Evolutionary conservation across 2,888 invertebrate genomes (phyloP), one percentile per base, ranked within the genome.

Genomic region (Vannuccia rotundouncinata): DNA sequence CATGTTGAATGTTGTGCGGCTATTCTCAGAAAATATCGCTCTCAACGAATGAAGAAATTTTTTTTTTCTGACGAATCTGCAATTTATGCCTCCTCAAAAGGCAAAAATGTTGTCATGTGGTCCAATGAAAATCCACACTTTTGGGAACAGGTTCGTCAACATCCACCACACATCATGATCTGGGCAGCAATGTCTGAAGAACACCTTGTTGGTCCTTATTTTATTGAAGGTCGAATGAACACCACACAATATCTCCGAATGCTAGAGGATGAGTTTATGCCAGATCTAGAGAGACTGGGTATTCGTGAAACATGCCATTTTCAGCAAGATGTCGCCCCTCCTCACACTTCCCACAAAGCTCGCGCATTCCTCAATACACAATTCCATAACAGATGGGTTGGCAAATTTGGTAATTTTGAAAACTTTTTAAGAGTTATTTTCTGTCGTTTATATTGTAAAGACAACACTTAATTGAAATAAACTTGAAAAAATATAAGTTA

Each of bases 21-120:
- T 66, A 66, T 66, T 66, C 66, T 66, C 66, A 66, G 25, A 22
- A 66, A 66, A 66, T 66, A 22, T 66, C 22, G 2, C 66, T 13
- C 66, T 66, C 22, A 66, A 66, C 66, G 25, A 66, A 13, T 13
- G 22, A 66, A 66, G 66, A n/a, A 66, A 66, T 66, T 5, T 22
- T 66, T 66, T 66, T 22, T 66, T 27, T 66, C 66, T 66, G 66
- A 66, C 66, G 66, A 66, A 66, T 66, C 66, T 66, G 66, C 66
- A 66, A 66, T 66, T 66, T 66, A 66, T 66, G 66, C 66, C 25
- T 17, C 66, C 66, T 66, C 22, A 66, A 66, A 66, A 66, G 22
- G 66, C 25, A 22, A 66, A 66, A 5, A 66, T 66, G 66, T 66
- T 66, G 66, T 66, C 66, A 66, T 66, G 66, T 66, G 66, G 66